Evolutionary conservation across 2,888 invertebrate genomes (phyloP).

Genomic region (Agriopis aurantiaria): DNA sequence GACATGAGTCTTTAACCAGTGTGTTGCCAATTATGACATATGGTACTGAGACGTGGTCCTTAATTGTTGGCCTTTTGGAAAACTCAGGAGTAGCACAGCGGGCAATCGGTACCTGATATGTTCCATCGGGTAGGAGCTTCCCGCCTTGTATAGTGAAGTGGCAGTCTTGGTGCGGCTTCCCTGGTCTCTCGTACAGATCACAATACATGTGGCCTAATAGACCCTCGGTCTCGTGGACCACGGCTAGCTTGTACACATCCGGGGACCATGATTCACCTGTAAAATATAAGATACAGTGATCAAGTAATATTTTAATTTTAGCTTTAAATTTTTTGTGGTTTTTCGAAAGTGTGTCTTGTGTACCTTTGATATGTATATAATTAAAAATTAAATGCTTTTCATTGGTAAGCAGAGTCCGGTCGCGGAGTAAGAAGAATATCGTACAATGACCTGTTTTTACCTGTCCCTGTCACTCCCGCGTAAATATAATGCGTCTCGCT

Average conservation of each 20-base stretch:
- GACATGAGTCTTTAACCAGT: too few relatives aligned
- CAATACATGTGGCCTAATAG: slow-evolving; percentile 98
- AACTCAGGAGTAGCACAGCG: background rate
- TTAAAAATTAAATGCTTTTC: too few relatives aligned
- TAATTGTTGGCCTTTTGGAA: too few relatives aligned
- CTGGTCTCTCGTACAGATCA: slow-evolving; percentile 96
- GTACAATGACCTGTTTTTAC: too few relatives aligned
- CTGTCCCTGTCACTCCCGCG: too few relatives aligned
- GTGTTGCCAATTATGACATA: too few relatives aligned
- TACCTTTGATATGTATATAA: background rate
- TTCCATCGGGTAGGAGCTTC: slow-evolving; percentile 90
- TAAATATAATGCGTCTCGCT: too few relatives aligned
- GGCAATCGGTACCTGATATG: slow-evolving; percentile 89
- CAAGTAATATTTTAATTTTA: background rate
- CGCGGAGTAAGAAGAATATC: too few relatives aligned
- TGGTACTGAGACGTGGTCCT: too few relatives aligned
- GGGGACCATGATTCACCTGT: slow-evolving; percentile 94
- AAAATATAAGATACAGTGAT: slow-evolving; percentile 22
- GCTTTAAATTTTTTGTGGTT: background rate
- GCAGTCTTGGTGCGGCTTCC: slow-evolving; percentile 99
- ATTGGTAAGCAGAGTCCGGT: too few relatives aligned
- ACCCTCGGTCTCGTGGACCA: slow-evolving; percentile 93
- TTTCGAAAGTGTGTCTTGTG: too few relatives aligned
- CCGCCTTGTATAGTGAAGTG: slow-evolving; percentile 99
- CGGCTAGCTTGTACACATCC: slow-evolving; percentile 97